Evolutionary conservation across 1,140 invertebrate species (phyloP).

Genomic region (Tetragnatha versicolor): DNA sequence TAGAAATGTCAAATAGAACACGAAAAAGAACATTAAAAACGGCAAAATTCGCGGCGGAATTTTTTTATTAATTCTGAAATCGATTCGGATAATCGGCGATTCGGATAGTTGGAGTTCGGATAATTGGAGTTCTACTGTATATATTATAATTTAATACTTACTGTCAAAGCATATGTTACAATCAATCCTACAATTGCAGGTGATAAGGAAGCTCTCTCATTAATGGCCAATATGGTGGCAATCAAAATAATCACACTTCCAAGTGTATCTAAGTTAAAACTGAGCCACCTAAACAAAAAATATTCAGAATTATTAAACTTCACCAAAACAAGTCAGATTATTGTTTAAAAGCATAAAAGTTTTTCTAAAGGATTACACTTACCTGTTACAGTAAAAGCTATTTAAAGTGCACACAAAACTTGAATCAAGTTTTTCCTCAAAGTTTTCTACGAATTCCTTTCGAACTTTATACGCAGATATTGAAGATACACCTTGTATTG

Average conservation of each 20-base stretch:
- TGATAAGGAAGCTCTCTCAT: background rate
- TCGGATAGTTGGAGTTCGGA: too few relatives aligned
- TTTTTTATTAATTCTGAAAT: too few relatives aligned
- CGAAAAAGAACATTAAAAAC: too few relatives aligned
- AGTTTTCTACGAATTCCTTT: constrained; percentile 62
- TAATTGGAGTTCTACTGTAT: too few relatives aligned
- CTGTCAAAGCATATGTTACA: constrained; percentile 21
- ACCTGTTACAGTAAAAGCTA: background rate
- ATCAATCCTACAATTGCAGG: constrained; percentile 7
- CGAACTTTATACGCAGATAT: constrained; percentile 62
- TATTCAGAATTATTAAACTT: too few relatives aligned
- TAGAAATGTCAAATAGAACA: too few relatives aligned
- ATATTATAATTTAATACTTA: background rate
- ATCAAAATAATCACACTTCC: constrained; percentile 1
- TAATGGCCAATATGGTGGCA: background rate
- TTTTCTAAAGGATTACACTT: too few relatives aligned
- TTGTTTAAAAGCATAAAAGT: too few relatives aligned
- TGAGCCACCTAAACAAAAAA: constrained; percentile 19
- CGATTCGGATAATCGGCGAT: too few relatives aligned
- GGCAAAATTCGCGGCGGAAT: too few relatives aligned
- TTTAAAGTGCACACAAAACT: background rate
- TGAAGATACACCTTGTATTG: constrained; percentile 62
- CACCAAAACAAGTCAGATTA: too few relatives aligned
- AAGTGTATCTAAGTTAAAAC: constrained; percentile 5
- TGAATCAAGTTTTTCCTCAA: constrained; percentile 66